Base-by-base conservation (phyloP, 2,797 vertebrate species). In the Hyperoplus lanceolatus region DNA sequence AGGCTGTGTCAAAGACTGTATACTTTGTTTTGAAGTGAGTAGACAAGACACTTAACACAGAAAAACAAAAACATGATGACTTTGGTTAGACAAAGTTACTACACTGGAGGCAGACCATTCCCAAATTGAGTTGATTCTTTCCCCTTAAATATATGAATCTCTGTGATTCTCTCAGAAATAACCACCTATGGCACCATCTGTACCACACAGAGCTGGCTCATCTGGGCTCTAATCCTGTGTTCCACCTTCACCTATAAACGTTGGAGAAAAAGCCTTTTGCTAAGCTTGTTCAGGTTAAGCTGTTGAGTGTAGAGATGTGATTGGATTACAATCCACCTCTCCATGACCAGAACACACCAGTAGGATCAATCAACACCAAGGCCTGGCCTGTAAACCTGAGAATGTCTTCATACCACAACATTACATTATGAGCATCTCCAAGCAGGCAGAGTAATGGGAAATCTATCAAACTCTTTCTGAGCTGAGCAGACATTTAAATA, bases 241-340 rank as follows among this genome's bases (percentile, higher is more conserved):
- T 75, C 14, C 42, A 42, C 8, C 54, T 45, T 70, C 36, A 38
- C 50, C 38, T 71, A 8, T 14, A 57, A 16, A 76, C 56, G 7
- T 10, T 10, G 4, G 54, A 5, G 14, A 57, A 51, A 48, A 53
- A 38, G 18, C 16, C 57, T 46, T 43, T 59, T 57, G 62, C 68
- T 41, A 56, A 81, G 43, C 46, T 53, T 41, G 51, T 72, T 62
- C 16, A 51, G 8, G 39, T 75, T 36, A 29, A 57, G 38, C 61
- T 57, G 48, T 42, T 58, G 42, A 36, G 12, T 60, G 29, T 14
- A 58, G n/a, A 63, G 51, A 62, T 58, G 46, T 54, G 14, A 72
- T 66, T 49, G 73, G 51, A 67, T 77, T 77, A 58, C 39, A 61
- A 62, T 63, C 48, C 36, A 38, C 41, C 29, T 49, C 38, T 4